These are phyloP conservation scores for Eumerus sabulonum DNA, from an alignment of 2,888 invertebrate genomes.

Conservation along the genomic window DNA sequence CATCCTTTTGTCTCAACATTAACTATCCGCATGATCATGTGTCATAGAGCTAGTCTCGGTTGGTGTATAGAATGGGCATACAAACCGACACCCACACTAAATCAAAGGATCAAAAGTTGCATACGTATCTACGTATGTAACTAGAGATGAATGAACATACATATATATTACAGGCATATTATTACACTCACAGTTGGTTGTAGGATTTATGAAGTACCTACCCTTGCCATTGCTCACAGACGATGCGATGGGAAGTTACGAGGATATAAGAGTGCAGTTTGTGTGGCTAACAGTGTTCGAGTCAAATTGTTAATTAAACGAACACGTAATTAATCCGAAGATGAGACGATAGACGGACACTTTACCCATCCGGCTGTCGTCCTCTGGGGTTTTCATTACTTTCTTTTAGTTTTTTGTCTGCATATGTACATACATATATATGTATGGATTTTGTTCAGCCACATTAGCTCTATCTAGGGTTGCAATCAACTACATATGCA, in stretches of 20 bases:
- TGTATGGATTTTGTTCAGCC: not conserved
- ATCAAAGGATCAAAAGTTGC: constrained; percentile 11
- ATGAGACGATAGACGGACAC: constrained; percentile 50
- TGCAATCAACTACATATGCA: too few relatives aligned
- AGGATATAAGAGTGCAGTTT: constrained; percentile 20
- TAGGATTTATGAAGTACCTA: constrained; percentile 48
- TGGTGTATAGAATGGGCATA: not conserved
- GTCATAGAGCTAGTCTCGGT: constrained; percentile 32
- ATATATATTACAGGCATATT: constrained; percentile 24
- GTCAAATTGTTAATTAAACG: constrained; percentile 70
- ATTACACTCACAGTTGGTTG: constrained; percentile 50
- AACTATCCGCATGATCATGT: constrained; percentile 56
- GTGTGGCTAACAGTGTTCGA: constrained; percentile 39
- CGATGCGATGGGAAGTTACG: not conserved
- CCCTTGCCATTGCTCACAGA: constrained; percentile 13
- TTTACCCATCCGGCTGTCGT: not conserved
- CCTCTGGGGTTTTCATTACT: too few relatives aligned
- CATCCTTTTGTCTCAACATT: constrained; percentile 37
- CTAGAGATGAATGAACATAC: constrained; percentile 1
- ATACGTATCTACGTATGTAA: not conserved
- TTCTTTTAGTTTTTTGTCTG: not conserved
- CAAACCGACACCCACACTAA: not conserved
- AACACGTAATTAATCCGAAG: constrained; percentile 70
- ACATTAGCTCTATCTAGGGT: not conserved
- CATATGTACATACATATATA: not conserved